phyloP scores from a whole-genome alignment of 2,113 vertebrate species.

The Ageneiosus marmoratus region DNA sequence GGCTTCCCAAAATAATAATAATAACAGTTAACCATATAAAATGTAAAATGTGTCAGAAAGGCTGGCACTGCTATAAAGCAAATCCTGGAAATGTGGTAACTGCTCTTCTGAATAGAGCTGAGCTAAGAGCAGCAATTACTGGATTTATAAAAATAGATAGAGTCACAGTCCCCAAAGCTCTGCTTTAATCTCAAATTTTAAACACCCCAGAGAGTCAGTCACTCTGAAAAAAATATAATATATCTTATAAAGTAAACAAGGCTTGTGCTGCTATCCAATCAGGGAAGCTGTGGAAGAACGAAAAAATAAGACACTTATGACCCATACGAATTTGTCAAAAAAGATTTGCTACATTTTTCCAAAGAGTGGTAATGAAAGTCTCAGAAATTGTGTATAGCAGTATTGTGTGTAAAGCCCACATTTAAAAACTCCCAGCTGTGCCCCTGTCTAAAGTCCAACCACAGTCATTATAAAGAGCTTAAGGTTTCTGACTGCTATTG shows the following conservation, averaged over 20 bases:
- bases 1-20: neutral
- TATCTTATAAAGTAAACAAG: conserved; percentile 46
- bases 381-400: conserved; percentile 56
- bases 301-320: conserved; percentile 58
- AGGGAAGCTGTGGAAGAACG: conserved; percentile 39
- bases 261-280: conserved; percentile 52
- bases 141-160: conserved; percentile 42
- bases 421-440: conserved; percentile 66
- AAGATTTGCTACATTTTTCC: conserved; percentile 64
- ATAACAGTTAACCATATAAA: conserved; percentile 15
- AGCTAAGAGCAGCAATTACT: conserved; percentile 43
- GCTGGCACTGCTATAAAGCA: conserved; percentile 26
- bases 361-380: conserved; percentile 63
- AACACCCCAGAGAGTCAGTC: conserved; percentile 50
- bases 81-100: conserved; percentile 30
- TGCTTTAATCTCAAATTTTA: conserved; percentile 43
- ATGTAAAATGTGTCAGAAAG: neutral
- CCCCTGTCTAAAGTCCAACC: conserved; percentile 57
- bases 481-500: conserved; percentile 62
- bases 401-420: conserved; percentile 63
- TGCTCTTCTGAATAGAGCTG: conserved; percentile 9
- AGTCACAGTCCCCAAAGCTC: conserved; percentile 31
- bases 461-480: conserved; percentile 56
- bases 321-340: conserved; percentile 66
- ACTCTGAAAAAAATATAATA: conserved; percentile 47